phyloP scores from a whole-genome alignment of 2,113 vertebrate species.

The Rhombomys opimus region DNA sequence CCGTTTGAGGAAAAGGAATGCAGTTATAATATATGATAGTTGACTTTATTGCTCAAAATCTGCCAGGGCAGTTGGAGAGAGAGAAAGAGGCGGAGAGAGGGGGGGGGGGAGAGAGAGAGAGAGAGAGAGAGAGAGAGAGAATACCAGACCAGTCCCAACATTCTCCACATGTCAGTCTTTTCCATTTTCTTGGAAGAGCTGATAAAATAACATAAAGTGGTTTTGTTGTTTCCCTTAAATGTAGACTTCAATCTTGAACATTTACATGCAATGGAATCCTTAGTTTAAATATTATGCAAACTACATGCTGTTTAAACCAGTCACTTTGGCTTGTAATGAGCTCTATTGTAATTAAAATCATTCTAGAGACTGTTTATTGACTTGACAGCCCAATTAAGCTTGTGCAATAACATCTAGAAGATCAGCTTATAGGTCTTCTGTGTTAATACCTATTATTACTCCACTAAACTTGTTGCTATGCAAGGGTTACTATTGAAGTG shows the following conservation, averaged over 20 bases:
- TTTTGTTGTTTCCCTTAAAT: slow-evolving; percentile 50
- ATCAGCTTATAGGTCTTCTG: slow-evolving; percentile 64
- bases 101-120: too few relatives aligned
- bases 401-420: slow-evolving; percentile 70
- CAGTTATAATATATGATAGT: not conserved
- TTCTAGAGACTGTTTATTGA: slow-evolving; percentile 76
- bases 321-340: slow-evolving; percentile 60
- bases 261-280: slow-evolving; percentile 39
- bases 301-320: slow-evolving; percentile 64
- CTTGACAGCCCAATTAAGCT: slow-evolving; percentile 62
- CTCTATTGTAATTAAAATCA: slow-evolving; percentile 69
- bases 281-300: slow-evolving; percentile 76
- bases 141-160: not conserved
- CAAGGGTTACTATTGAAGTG: slow-evolving; percentile 1
- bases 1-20: not conserved
- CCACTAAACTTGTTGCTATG: slow-evolving; percentile 58
- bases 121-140: not conserved
- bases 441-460: slow-evolving; percentile 65
- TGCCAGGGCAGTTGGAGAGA: too few relatives aligned
- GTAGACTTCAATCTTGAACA: slow-evolving; percentile 9
- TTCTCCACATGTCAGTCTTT: not conserved
- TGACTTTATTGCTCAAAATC: not conserved
- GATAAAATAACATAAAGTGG: slow-evolving; percentile 9
- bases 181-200: not conserved
- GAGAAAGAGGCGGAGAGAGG: not conserved